phyloP scores from a whole-genome alignment of 30 jellyfish, hydroid and myxozoan species.

The Aurelia sp. region DNA sequence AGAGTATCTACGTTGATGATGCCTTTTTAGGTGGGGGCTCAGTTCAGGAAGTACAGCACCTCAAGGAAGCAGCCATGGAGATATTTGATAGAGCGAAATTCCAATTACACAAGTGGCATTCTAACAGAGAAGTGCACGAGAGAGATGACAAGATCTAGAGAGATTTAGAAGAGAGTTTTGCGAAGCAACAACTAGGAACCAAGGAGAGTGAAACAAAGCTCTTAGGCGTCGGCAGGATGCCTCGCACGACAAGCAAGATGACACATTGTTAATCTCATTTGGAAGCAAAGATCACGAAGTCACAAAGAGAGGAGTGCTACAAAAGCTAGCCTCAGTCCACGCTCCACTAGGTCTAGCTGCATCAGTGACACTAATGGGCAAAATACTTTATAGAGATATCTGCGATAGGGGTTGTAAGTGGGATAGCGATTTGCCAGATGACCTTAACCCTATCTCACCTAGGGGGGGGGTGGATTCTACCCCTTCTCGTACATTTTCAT shows the following conservation, averaged over 20 bases:
- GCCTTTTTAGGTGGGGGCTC: slow-evolving; percentile 50
- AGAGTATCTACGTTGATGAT: not conserved
- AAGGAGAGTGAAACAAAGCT: slow-evolving; percentile 14
- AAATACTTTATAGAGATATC: slow-evolving; percentile 22
- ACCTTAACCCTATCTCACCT: too few relatives aligned
- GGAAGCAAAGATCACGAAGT: slow-evolving; percentile 10
- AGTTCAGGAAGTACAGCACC: slow-evolving; percentile 11
- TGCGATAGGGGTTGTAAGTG: too few relatives aligned
- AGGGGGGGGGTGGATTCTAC: too few relatives aligned
- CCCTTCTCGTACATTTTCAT: too few relatives aligned
- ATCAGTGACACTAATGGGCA: slow-evolving; percentile 59
- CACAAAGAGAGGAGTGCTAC: slow-evolving; percentile 27
- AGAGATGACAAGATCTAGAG: not conserved
- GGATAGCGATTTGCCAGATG: slow-evolving; percentile 29
- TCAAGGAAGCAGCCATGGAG: slow-evolving; percentile 10
- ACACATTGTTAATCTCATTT: slow-evolving; percentile 14
- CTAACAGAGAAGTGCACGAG: slow-evolving; percentile 38
- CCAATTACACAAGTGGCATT: slow-evolving; percentile 54
- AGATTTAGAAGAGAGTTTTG: slow-evolving; percentile 30
- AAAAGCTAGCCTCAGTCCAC: slow-evolving; percentile 43
- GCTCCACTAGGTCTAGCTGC: slow-evolving; percentile 70
- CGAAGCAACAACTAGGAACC: slow-evolving; percentile 47
- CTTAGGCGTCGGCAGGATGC: slow-evolving; percentile 41
- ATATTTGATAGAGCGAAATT: slow-evolving; percentile 8
- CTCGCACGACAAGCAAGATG: slow-evolving; percentile 36